Percentiles rank a stretch among this genome's conserved stretches.
phyloP scores from a whole-genome alignment of 2,888 invertebrate species.

The Stictocephala bisonia region DNA sequence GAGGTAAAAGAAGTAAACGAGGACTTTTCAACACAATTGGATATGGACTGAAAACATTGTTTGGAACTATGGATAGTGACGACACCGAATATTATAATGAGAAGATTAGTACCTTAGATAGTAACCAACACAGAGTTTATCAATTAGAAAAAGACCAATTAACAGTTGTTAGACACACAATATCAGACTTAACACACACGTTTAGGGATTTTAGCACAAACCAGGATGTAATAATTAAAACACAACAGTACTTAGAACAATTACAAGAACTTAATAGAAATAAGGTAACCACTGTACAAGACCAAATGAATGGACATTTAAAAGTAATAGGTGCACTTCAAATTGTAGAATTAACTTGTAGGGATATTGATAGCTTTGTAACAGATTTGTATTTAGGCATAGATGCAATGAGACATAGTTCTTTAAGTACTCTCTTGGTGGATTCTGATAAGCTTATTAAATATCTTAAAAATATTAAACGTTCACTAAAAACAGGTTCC shows the following conservation, averaged over 20 bases:
- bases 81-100: conserved; percentile 21
- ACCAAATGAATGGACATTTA: conserved; percentile 7
- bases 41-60: background rate
- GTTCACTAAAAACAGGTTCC: background rate
- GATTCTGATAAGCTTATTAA: conserved; percentile 3
- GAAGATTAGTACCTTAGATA: conserved; percentile 11
- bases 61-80: conserved; percentile 26
- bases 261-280: background rate
- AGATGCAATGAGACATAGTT: background rate
- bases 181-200: background rate
- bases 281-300: background rate
- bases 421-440: background rate
- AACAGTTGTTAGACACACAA: conserved; percentile 1
- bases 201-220: conserved; percentile 15
- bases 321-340: conserved; percentile 3
- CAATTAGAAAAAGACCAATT: conserved; percentile 19
- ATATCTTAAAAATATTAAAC: conserved; percentile 1
- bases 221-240: conserved; percentile 10
- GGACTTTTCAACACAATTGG: conserved; percentile 7
- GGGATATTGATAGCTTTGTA: conserved; percentile 11
- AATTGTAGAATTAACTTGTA: conserved; percentile 18
- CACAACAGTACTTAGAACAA: conserved; percentile 19
- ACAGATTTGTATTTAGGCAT: background rate
- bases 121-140: conserved; percentile 17
- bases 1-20: background rate